Percentiles rank a stretch among this genome's conserved stretches.
Conservation (phyloP, 2,797 vertebrate species). For the Saxicola maurus region DNA sequence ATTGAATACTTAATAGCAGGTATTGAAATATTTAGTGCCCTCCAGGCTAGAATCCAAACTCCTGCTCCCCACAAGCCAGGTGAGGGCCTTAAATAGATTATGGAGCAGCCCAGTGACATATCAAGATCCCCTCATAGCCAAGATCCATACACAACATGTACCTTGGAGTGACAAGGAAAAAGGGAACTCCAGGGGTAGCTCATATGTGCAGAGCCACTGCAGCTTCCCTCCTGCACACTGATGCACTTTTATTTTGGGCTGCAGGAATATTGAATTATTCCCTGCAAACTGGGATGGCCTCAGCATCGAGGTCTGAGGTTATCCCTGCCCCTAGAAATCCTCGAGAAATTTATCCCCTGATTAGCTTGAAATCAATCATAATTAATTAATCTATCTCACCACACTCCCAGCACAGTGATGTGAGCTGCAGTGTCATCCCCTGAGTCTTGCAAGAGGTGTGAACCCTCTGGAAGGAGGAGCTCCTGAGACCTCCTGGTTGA, state of each 20-base stretch:
- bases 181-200: background rate
- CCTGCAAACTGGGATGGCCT: background rate
- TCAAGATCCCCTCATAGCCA: background rate
- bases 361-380: background rate
- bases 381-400: background rate
- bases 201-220: rapidly evolving
- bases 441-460: background rate
- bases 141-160: background rate
- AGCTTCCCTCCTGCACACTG: rapidly evolving
- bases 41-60: background rate
- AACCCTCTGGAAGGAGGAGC: background rate
- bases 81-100: background rate
- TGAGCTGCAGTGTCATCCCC: rapidly evolving
- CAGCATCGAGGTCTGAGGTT: background rate
- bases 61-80: background rate
- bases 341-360: rapidly evolving
- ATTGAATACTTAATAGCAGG: constrained; percentile 1
- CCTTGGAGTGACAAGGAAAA: background rate
- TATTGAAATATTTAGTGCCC: constrained; percentile 38
- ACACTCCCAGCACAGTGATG: background rate
- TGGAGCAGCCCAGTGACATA: background rate
- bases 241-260: background rate
- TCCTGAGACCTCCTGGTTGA: background rate
- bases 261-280: background rate
- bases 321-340: background rate